Conservation (phyloP, 2,797 vertebrate species). For the Characodon lateralis region DNA sequence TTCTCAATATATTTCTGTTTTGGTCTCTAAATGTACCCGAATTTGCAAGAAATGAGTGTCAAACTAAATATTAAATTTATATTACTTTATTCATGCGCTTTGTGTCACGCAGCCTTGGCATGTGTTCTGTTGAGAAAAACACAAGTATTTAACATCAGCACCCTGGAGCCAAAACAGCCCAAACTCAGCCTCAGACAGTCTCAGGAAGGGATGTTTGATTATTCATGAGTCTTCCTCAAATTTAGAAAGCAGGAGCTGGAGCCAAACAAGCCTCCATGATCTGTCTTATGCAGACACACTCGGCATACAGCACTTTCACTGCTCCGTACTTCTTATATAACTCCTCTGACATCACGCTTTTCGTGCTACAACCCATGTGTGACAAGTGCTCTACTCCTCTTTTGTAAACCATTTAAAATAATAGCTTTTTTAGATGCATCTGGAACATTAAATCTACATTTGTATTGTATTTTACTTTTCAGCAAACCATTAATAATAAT, state of each 20-base stretch:
- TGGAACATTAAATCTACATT: neutral
- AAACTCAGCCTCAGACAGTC: conserved; percentile 41
- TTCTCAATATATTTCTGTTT: neutral
- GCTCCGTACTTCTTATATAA: conserved; percentile 78
- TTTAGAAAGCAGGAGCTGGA: conserved; percentile 52
- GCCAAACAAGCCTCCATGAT: conserved; percentile 56
- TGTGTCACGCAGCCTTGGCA: conserved; percentile 56
- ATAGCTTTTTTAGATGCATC: conserved; percentile 5
- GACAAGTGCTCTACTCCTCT: conserved; percentile 63
- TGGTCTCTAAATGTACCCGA: conserved; percentile 14
- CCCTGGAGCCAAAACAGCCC: conserved; percentile 31
- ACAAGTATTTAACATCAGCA: conserved; percentile 39
- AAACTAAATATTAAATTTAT: conserved; percentile 58
- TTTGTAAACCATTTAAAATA: conserved; percentile 20
- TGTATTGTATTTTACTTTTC: neutral
- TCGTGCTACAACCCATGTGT: conserved; percentile 73
- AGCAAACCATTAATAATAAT: conserved; percentile 2
- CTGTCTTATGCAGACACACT: conserved; percentile 60
- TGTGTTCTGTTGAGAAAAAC: conserved; percentile 51
- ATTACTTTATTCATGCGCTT: conserved; percentile 63
- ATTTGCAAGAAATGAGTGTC: conserved; percentile 28
- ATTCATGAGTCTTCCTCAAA: conserved; percentile 65
- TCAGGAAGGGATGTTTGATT: conserved; percentile 53
- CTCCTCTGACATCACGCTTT: conserved; percentile 76
- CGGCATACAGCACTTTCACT: conserved; percentile 67